These are phyloP conservation scores for Crenuchus spilurus DNA, from an alignment of 2,797 vertebrate genomes.

Conservation along the genomic window DNA sequence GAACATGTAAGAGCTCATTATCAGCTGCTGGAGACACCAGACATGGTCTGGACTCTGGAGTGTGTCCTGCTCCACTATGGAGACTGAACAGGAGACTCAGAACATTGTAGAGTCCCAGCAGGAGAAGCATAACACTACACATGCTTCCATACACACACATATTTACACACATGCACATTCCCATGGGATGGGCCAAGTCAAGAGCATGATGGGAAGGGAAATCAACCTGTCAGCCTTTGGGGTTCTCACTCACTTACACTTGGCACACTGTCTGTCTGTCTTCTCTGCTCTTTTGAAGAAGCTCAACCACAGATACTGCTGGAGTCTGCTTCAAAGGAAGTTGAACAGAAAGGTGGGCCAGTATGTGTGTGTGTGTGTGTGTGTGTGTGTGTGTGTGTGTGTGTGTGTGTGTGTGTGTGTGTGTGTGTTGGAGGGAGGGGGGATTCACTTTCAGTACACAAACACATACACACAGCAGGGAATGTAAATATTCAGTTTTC, in stretches of 20 bases:
- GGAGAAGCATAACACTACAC: slow-evolving; percentile 3
- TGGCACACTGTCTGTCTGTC: slow-evolving; percentile 4
- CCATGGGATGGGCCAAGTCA: not conserved
- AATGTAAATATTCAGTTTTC: slow-evolving; percentile 4
- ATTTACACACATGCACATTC: not conserved
- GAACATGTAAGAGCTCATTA: slow-evolving; percentile 75
- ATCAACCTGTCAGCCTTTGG: not conserved
- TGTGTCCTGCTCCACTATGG: slow-evolving; percentile 17
- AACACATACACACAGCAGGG: not conserved
- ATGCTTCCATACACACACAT: slow-evolving; percentile 4
- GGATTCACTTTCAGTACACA: not conserved
- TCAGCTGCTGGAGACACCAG: slow-evolving; percentile 71
- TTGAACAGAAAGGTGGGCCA: not conserved
- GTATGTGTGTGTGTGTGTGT: slow-evolving; percentile 6
- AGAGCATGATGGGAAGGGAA: not conserved
- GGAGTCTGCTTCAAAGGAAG: slow-evolving; percentile 13
- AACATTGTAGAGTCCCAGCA: slow-evolving; percentile 28
- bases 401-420: slow-evolving; percentile 4
- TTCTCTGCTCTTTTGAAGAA: slow-evolving; percentile 38
- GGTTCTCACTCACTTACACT: not conserved
- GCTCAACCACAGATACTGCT: slow-evolving; percentile 3
- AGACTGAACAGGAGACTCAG: not conserved
- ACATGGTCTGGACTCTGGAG: slow-evolving; percentile 45
- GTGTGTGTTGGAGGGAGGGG: slow-evolving; percentile 2
- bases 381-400: not conserved